Evolutionary conservation across 2,797 vertebrate genomes (phyloP), one percentile per base, ranked within the genome.

Genomic region (Rallus crepitans): DNA sequence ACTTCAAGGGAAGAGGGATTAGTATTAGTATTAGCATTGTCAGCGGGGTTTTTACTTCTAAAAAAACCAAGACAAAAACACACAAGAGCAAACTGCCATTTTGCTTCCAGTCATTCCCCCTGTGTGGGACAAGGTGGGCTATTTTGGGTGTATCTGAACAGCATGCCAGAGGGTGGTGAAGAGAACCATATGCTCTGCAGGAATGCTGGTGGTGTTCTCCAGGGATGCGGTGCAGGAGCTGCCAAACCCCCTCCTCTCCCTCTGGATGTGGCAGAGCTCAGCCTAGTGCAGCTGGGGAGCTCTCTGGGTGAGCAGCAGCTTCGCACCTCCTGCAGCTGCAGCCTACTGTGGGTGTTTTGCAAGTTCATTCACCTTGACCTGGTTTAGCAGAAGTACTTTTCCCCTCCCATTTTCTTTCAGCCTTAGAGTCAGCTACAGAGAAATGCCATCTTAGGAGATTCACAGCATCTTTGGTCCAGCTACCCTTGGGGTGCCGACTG

Each of bases 281-380:
- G 76, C 31, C 31, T 7, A 1, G 6, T 3, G 4, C 87, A 87
- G 75, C 75, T 45, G 75, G 42, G 55, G 23, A 93, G 25, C 35
- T 25, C 6, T 0, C 75, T 8, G 53, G 57, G 35, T 85, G 37
- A 77, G 93, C 82, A 80, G 56, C 73, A 70, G 47, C 75, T 33
- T 31, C 11, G 24, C 35, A 56, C 60, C 50, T 57, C 20, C 87
- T 57, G 57, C 87, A 78, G 33, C 15, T 50, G 35, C 28, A 35
- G 47, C 70, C 39, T 30, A 0, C 2, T 15, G 6, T 16, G 45
- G 2, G 1, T 2, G 20, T 28, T 73, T 40, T 33, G 28, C 2
- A 45, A 27, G 16, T 39, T 71, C 33, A 6, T 75, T 93, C 93
- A 93, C 95, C 89, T 89, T 96, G 96, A 82, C 95, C 96, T 87